Conservation (phyloP, 2,888 invertebrate species). For the Aphidius colemani region DNA sequence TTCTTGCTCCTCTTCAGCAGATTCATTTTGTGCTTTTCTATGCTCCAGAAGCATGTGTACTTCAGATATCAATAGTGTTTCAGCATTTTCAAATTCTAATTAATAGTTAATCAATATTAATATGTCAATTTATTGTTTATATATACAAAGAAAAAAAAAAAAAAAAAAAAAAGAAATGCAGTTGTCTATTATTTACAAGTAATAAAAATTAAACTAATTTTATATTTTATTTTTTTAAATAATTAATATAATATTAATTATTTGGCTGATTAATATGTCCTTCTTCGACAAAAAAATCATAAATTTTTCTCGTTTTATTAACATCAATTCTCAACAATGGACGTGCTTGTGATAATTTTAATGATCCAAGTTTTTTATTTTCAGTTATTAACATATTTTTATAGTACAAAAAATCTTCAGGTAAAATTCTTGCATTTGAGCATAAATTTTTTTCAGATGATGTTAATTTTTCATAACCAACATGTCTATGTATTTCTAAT, state of each 20-base stretch:
- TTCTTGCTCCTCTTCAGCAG: conserved; percentile 97
- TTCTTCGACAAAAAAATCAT: conserved; percentile 75
- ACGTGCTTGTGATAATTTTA: conserved; percentile 82
- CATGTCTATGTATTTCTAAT: conserved; percentile 73
- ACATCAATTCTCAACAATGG: conserved; percentile 89
- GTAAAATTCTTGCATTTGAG: conserved; percentile 74
- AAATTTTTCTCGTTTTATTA: conserved; percentile 87
- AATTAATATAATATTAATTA: conserved; percentile 20
- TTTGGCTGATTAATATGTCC: conserved; percentile 72
- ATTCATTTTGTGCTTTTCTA: conserved; percentile 96
- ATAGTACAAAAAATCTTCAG: conserved; percentile 78
- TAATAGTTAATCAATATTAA: not conserved
- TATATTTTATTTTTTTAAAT: conserved; percentile 31
- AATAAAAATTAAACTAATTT: conserved; percentile 7
- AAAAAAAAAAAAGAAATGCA: not conserved
- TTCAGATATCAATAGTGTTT: conserved; percentile 94
- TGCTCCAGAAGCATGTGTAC: conserved; percentile 96
- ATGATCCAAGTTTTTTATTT: conserved; percentile 74
- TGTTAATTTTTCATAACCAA: conserved; percentile 76
- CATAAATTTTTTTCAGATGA: conserved; percentile 77
- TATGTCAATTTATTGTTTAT: not conserved
- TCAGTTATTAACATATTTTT: conserved; percentile 76
- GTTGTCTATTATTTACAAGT: conserved; percentile 5
- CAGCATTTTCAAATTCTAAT: conserved; percentile 87
- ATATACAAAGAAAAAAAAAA: no score